phyloP scores from a whole-genome alignment of 1,140 invertebrate species.

The Drosophila albomicans region DNA sequence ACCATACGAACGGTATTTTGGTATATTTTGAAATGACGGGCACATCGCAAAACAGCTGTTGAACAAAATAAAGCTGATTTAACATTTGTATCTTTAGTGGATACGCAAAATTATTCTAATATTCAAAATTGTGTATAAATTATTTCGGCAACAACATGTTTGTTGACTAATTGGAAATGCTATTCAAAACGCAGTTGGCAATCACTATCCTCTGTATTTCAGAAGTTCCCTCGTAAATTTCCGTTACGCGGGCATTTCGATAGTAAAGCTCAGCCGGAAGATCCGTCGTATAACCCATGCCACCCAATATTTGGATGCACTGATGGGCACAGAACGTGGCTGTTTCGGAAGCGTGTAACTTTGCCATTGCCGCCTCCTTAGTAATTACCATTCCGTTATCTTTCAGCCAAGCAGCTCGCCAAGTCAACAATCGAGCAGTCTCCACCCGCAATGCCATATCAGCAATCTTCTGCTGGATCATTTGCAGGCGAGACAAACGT shows the following conservation, averaged over 20 bases:
- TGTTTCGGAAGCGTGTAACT: slow-evolving; percentile 96
- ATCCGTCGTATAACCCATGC: slow-evolving; percentile 97
- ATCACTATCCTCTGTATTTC: slow-evolving; percentile 98
- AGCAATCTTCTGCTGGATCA: slow-evolving; percentile 96
- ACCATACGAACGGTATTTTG: too few relatives aligned
- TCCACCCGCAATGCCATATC: slow-evolving; percentile 95
- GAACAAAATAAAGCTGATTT: too few relatives aligned
- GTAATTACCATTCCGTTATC: slow-evolving; percentile 93
- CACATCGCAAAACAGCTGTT: too few relatives aligned
- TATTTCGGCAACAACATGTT: too few relatives aligned
- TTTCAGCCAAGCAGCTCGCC: slow-evolving; percentile 95
- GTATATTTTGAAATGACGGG: too few relatives aligned
- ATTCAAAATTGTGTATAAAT: too few relatives aligned
- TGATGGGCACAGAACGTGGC: slow-evolving; percentile 97
- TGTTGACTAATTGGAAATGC: slow-evolving; percentile 17
- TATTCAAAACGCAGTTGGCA: slow-evolving; percentile 85
- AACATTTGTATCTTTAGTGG: too few relatives aligned
- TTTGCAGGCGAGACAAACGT: slow-evolving; percentile 93
- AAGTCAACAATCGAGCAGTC: slow-evolving; percentile 93
- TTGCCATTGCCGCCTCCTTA: slow-evolving; percentile 98
- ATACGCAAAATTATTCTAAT: too few relatives aligned
- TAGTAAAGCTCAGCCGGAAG: slow-evolving; percentile 98
- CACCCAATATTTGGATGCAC: slow-evolving; percentile 87
- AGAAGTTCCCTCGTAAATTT: slow-evolving; percentile 97
- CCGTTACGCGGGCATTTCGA: slow-evolving; percentile 94